Conservation (phyloP, 2,888 invertebrate species). For the Xiphydria camelus region DNA sequence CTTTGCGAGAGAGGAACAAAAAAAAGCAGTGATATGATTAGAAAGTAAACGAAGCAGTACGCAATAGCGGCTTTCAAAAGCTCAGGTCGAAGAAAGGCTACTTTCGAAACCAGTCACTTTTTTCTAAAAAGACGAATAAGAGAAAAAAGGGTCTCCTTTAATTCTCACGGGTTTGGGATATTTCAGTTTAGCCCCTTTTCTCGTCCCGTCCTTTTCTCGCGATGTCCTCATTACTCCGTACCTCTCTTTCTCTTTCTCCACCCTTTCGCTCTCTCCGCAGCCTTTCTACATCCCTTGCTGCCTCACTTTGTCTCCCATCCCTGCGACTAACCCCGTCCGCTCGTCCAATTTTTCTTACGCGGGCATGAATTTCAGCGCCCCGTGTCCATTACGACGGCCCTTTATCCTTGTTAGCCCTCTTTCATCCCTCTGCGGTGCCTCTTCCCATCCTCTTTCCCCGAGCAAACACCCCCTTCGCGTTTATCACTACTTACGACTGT, state of each 20-base stretch:
- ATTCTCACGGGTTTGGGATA: conserved; percentile 1
- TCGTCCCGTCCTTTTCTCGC: too few species aligned
- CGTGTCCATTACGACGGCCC: conserved; percentile 31
- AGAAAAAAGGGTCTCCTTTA: conserved; percentile 7
- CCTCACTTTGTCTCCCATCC: background rate
- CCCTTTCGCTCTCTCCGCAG: background rate
- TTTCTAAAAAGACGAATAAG: too few species aligned
- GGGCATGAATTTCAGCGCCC: conserved; percentile 30
- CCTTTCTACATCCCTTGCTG: background rate
- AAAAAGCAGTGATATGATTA: too few species aligned
- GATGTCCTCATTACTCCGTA: too few species aligned
- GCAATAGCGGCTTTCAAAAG: too few species aligned
- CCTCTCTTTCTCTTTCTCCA: too few species aligned
- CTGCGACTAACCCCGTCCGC: background rate
- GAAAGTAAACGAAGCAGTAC: too few species aligned
- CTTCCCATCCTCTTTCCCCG: conserved; percentile 13
- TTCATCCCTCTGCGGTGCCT: conserved; percentile 1
- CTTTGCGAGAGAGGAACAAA: too few species aligned
- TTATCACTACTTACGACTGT: conserved; percentile 36
- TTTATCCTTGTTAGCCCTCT: conserved; percentile 36
- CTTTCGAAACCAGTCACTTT: too few species aligned
- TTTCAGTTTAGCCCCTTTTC: background rate
- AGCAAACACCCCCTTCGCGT: conserved; percentile 24
- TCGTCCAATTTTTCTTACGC: conserved; percentile 31
- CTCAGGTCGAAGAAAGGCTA: too few species aligned